These are phyloP conservation scores for Sebastes diploproa DNA, from an alignment of 2,797 vertebrate species.

Conservation along the genomic window DNA sequence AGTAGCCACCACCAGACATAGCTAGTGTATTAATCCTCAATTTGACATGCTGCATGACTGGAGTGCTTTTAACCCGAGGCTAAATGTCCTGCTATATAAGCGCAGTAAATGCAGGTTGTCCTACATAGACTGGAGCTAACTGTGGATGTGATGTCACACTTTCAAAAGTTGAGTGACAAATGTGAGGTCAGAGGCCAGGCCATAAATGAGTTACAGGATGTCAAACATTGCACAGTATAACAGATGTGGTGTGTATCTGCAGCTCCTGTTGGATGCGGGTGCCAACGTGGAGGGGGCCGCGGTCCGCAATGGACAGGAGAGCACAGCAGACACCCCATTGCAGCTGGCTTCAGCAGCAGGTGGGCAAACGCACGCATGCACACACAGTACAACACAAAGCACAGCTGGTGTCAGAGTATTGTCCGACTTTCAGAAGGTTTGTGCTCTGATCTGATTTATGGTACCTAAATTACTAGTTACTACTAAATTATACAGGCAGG, in stretches of 20 bases:
- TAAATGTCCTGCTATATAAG: background rate
- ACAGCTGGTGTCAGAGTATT: constrained; percentile 25
- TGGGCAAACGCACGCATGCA: constrained; percentile 61
- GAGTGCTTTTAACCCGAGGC: background rate
- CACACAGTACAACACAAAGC: constrained; percentile 8
- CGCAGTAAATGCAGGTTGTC: background rate
- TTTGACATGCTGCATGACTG: background rate
- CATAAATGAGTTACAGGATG: constrained; percentile 38
- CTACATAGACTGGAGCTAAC: background rate
- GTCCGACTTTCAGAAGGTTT: background rate
- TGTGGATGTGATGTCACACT: background rate
- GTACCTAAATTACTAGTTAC: constrained; percentile 12
- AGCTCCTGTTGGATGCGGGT: constrained; percentile 95
- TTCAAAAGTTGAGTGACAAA: constrained; percentile 40
- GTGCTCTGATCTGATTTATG: constrained; percentile 11
- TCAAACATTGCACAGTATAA: constrained; percentile 42
- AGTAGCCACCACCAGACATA: background rate
- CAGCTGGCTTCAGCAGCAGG: constrained; percentile 97
- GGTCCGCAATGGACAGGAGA: constrained; percentile 90
- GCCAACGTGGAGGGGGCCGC: constrained; percentile 94
- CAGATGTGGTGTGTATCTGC: constrained; percentile 52
- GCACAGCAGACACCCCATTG: constrained; percentile 90
- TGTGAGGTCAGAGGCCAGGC: constrained; percentile 40
- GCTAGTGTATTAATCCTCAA: background rate
- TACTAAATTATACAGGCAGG: constrained; percentile 1